phyloP scores from a whole-genome alignment of 2,113 vertebrate species.

The Aptenodytes forsteri region DNA sequence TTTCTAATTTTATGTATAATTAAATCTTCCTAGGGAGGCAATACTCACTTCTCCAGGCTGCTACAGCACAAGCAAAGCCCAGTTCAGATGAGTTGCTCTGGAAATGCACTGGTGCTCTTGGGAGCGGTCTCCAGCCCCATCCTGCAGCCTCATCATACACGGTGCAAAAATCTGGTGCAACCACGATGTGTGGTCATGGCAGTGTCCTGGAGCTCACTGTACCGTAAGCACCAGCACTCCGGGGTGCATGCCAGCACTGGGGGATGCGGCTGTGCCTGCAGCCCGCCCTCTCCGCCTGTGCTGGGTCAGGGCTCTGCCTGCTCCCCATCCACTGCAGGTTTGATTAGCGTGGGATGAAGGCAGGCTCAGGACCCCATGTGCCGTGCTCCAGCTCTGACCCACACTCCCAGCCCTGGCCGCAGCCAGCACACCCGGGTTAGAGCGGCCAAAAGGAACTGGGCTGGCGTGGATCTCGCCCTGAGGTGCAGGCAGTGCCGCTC shows the following conservation, averaged over 20 bases:
- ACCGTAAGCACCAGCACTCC: accelerated
- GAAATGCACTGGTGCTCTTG: background rate
- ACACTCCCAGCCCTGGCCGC: background rate
- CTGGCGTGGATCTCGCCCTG: background rate
- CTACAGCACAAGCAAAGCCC: background rate
- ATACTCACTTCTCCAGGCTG: background rate
- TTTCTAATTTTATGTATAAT: slow-evolving; percentile 52
- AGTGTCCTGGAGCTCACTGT: background rate
- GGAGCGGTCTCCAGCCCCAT: background rate
- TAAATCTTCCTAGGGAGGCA: background rate
- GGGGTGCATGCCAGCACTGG: accelerated
- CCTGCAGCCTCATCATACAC: accelerated
- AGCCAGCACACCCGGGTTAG: background rate
- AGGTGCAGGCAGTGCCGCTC: background rate
- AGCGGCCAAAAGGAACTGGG: background rate
- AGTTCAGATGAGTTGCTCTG: background rate
- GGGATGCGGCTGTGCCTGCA: background rate
- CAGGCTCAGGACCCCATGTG: background rate
- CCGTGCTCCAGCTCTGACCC: background rate
- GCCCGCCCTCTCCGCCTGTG: background rate
- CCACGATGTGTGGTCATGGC: accelerated
- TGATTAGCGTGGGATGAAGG: background rate
- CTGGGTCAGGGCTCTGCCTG: background rate
- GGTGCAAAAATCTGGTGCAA: background rate
- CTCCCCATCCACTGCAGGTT: background rate